phyloP scores from a whole-genome alignment of 2,113 vertebrate species.

The Procavia capensis region DNA sequence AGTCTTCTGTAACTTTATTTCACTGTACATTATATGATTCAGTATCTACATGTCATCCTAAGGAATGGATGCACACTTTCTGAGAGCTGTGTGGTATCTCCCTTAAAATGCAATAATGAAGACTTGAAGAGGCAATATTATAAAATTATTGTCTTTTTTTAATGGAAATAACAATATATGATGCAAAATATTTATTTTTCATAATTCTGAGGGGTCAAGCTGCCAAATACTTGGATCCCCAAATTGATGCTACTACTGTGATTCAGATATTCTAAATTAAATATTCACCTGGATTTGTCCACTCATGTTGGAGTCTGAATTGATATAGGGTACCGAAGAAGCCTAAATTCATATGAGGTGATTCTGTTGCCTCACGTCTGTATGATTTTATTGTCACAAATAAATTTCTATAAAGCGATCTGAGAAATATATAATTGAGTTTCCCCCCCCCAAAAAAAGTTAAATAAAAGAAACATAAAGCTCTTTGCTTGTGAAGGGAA shows the following conservation, averaged over 20 bases:
- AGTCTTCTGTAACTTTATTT: conserved; percentile 55
- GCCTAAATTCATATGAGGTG: neutral
- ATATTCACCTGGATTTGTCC: neutral
- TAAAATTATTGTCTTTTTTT: neutral
- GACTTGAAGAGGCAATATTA: neutral
- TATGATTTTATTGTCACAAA: neutral
- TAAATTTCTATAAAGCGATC: neutral
- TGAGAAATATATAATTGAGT: neutral
- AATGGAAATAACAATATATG: neutral
- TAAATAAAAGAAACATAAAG: too few species aligned
- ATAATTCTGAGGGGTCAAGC: neutral
- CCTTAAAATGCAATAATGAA: conserved; percentile 42
- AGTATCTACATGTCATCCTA: neutral
- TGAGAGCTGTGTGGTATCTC: conserved; percentile 5
- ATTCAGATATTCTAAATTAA: neutral
- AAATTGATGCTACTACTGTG: neutral
- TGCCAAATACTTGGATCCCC: neutral
- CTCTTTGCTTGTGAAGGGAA: neutral
- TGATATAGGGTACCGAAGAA: neutral
- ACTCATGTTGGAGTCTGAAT: neutral
- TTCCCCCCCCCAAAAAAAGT: too few species aligned
- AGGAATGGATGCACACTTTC: neutral
- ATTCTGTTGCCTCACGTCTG: neutral
- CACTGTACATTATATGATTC: conserved; percentile 21
- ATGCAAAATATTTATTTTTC: neutral